Conservation (phyloP, 2,113 vertebrate species). For the Zosterops lateralis region DNA sequence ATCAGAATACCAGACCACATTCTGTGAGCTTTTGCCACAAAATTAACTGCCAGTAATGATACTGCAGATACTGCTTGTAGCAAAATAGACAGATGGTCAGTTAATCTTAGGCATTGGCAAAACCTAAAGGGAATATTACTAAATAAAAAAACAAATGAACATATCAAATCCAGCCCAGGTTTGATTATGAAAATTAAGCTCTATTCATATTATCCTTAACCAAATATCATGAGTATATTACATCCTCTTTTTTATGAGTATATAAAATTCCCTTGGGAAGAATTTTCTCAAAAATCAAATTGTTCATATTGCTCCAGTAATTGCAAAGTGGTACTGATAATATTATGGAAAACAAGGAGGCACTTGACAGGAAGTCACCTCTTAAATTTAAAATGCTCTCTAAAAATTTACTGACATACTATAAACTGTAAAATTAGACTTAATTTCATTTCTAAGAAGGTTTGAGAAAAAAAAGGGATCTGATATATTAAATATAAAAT, state of each 20-base stretch:
- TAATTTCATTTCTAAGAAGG: neutral
- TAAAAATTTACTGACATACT: neutral
- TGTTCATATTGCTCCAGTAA: neutral
- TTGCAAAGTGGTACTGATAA: neutral
- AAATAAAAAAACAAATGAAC: constrained; percentile 38
- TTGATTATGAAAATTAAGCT: neutral
- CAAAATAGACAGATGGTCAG: constrained; percentile 39
- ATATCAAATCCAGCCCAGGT: neutral
- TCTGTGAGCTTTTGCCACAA: neutral
- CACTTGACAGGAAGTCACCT: neutral
- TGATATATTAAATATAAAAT: neutral
- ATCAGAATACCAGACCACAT: neutral
- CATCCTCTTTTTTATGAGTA: neutral
- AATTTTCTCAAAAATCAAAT: neutral
- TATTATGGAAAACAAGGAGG: neutral
- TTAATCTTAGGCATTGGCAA: constrained; percentile 19
- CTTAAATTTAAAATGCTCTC: neutral
- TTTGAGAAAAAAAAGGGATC: neutral
- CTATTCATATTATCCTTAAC: neutral
- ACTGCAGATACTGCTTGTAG: neutral
- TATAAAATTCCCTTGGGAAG: neutral
- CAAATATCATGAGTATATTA: neutral
- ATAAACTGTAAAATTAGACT: neutral
- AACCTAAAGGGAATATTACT: neutral
- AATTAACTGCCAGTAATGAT: constrained; percentile 26